These are phyloP conservation scores for Drosophila anomalata DNA, from an alignment of 2,888 invertebrate genomes.

Conservation along the genomic window DNA sequence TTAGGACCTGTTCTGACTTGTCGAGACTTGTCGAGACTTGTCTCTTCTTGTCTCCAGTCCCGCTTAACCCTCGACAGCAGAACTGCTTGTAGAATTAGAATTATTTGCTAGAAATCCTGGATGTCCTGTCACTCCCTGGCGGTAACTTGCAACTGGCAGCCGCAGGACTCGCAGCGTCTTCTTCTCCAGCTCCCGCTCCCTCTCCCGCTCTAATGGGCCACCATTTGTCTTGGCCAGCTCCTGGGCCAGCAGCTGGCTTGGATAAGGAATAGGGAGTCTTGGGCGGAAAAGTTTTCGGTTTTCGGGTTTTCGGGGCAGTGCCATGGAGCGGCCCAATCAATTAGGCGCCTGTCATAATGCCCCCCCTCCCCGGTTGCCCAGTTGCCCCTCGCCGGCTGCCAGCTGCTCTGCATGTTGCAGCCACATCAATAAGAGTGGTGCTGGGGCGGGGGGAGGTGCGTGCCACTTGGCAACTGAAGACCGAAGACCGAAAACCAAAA, in stretches of 20 bases:
- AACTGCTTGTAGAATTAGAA: too few relatives aligned
- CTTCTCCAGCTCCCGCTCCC: background rate
- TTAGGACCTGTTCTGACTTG: too few relatives aligned
- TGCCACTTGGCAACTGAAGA: slow-evolving; percentile 51
- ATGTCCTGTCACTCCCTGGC: background rate
- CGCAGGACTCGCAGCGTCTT: background rate
- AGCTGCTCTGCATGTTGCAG: slow-evolving; percentile 66
- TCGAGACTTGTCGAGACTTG: too few relatives aligned
- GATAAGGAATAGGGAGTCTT: slow-evolving; percentile 40
- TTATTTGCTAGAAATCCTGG: too few relatives aligned
- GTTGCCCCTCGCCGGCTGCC: slow-evolving; percentile 15
- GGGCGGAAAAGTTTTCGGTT: slow-evolving; percentile 15
- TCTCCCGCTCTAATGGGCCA: slow-evolving; percentile 52
- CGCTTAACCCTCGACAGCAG: too few relatives aligned
- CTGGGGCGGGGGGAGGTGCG: slow-evolving; percentile 51
- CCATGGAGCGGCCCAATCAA: slow-evolving; percentile 73
- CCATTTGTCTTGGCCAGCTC: slow-evolving; percentile 68
- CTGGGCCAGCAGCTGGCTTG: slow-evolving; percentile 41
- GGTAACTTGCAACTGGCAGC: background rate
- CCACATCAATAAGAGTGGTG: slow-evolving; percentile 64
- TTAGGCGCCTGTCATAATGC: slow-evolving; percentile 67
- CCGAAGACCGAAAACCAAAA: background rate
- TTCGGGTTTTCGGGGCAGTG: background rate
- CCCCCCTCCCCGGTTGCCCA: slow-evolving; percentile 7
- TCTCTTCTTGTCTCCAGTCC: too few relatives aligned